A percentile compares a stretch with the other conserved stretches of the same genome.
These are phyloP conservation scores for Cygnus olor DNA, from an alignment of 2,797 vertebrate species.

Conservation along the genomic window DNA sequence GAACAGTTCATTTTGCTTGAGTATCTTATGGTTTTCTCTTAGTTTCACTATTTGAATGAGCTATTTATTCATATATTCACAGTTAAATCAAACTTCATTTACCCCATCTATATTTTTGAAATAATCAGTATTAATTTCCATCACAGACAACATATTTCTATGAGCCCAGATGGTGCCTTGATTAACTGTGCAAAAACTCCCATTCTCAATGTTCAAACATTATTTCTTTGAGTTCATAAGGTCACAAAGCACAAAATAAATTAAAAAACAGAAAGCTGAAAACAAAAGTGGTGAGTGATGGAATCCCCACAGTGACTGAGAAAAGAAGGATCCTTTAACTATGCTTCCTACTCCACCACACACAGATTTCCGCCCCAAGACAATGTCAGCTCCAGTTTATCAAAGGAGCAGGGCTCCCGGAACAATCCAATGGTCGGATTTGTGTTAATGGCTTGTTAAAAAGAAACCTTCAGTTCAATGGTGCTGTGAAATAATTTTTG, in stretches of 20 bases:
- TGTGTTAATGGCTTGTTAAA: not conserved
- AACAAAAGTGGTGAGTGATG: not conserved
- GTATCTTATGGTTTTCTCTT: not conserved
- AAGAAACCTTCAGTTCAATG: not conserved
- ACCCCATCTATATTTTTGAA: not conserved
- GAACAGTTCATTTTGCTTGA: not conserved
- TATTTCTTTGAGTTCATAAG: not conserved
- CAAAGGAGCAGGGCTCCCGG: not conserved
- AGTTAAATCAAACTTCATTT: not conserved
- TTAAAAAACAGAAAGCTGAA: not conserved
- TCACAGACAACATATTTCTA: not conserved
- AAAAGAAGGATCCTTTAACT: not conserved
- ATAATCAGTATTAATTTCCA: not conserved
- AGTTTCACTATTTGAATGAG: not conserved
- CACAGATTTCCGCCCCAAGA: not conserved
- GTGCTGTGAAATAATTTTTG: not conserved
- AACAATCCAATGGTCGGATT: not conserved
- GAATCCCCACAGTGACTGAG: not conserved
- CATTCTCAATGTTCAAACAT: not conserved
- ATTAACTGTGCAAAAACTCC: constrained; percentile 10
- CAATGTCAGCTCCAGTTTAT: not conserved
- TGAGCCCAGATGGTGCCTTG: not conserved
- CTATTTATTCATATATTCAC: not conserved
- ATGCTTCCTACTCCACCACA: not conserved
- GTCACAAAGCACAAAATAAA: not conserved